phyloP scores from a whole-genome alignment of 2,113 vertebrate genomes.

The Apistogramma diplotaenia region DNA sequence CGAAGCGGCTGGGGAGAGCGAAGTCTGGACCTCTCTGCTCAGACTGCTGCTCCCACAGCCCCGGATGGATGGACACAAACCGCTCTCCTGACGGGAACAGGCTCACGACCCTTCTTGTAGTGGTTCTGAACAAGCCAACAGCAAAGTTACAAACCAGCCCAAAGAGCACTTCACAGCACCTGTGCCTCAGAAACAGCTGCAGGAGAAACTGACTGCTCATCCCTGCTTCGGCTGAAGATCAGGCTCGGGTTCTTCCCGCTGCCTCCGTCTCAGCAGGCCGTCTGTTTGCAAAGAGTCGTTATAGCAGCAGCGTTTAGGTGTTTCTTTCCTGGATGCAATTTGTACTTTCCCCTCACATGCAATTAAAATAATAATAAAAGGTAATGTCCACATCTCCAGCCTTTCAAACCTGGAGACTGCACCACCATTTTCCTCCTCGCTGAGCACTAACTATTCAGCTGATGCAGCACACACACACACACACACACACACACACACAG shows the following conservation, averaged over 20 bases:
- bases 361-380: too few relatives aligned
- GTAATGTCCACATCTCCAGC: neutral
- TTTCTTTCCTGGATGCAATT: neutral
- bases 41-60: too few relatives aligned
- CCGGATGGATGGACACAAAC: rapidly evolving
- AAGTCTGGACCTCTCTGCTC: too few relatives aligned
- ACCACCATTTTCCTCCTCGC: neutral
- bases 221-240: neutral
- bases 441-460: neutral
- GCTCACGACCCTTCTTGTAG: neutral
- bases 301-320: neutral
- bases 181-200: neutral
- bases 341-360: neutral
- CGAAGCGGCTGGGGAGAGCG: too few relatives aligned
- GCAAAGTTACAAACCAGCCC: neutral
- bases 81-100: neutral
- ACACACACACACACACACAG: neutral
- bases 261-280: neutral
- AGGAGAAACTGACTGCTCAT: neutral
- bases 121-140: neutral
- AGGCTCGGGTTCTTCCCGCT: neutral
- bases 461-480: neutral
- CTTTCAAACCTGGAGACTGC: neutral
- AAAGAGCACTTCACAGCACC: neutral
- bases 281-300: neutral